Conservation (phyloP, 2,797 vertebrate genomes). For the Lithobates sylvaticus region DNA sequence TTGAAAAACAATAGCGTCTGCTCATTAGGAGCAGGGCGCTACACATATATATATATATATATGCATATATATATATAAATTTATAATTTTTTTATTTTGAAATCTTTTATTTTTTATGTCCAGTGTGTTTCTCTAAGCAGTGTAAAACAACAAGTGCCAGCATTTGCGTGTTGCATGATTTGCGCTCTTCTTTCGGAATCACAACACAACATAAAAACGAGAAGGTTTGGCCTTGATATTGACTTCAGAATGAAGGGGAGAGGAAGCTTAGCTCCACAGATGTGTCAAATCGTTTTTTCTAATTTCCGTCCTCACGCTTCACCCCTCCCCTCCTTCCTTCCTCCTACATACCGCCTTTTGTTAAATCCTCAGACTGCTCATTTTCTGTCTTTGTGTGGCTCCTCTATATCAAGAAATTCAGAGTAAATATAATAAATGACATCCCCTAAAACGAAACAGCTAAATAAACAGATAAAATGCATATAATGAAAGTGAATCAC, state of each 20-base stretch:
- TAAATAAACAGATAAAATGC: no score
- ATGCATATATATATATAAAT: no score
- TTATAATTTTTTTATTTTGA: no score
- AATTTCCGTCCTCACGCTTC: not conserved
- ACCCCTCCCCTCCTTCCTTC: not conserved
- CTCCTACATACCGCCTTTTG: not conserved
- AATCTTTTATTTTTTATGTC: no score
- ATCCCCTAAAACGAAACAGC: no score
- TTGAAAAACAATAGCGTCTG: no score
- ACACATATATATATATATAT: no score
- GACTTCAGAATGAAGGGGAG: not conserved
- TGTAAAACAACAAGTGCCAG: no score
- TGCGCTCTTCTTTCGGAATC: not conserved
- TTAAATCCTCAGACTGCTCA: not conserved
- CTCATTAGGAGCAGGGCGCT: no score
- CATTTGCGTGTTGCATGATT: not conserved
- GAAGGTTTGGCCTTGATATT: not conserved
- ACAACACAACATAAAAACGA: not conserved
- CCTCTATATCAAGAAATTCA: not conserved
- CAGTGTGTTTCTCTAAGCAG: no score
- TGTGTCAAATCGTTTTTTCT: slow-evolving; percentile 13
- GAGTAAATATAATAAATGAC: not conserved
- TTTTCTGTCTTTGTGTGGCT: not conserved
- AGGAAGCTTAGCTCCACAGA: not conserved
- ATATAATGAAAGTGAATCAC: no score